Evolutionary conservation across 2,113 vertebrate species (phyloP), one percentile per base, ranked within the genome.

Genomic region (Sigmodon hispidus): DNA sequence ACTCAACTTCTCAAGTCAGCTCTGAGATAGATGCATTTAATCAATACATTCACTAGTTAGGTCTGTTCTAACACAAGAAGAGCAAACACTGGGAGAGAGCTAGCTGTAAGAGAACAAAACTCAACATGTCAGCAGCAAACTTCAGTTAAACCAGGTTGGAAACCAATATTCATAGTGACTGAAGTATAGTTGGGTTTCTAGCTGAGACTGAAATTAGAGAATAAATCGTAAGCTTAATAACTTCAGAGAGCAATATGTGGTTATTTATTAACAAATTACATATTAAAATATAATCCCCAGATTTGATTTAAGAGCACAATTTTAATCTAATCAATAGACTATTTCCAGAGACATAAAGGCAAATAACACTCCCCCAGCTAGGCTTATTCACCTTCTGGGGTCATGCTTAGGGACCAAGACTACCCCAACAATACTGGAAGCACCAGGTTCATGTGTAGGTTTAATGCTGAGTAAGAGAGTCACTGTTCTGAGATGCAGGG

Each of bases 1-100:
- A 96, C 50, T 94, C 88, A 96, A 89, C 36, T 85, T 87, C 91
- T 94, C 76, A 91, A 94, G 91, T 97, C 67, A 92, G 80, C 93
- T 98, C 91, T 98, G 93, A 98, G 96, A 98, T 45, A 97, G 4
- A 94, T 91, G 61, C 81, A 97, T 96, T 97, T 89, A 90, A 92
- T 85, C 57, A 97, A 95, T 83, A 95, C 90, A 94, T 97, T 98
- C 90, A 95, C 87, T 94, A 89, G 55, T 96, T 98, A 98, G 87
- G 97, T 90, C 76, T 95, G 90, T 93, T 98, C 69, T 96, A 95
- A 31, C 97, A 93, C 36, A 1, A 87, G 81, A 13, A 26, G n/a
- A 90, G 89, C 3, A 1, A 43, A 43, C 22, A 95, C 81, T 50
- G 6, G 90, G 70, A 45, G 2, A 79, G 26, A 73, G 5, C 40